These are phyloP conservation scores for Akabosia matsudoensis DNA, from an alignment of 1,140 invertebrate genomes.

Conservation along the genomic window DNA sequence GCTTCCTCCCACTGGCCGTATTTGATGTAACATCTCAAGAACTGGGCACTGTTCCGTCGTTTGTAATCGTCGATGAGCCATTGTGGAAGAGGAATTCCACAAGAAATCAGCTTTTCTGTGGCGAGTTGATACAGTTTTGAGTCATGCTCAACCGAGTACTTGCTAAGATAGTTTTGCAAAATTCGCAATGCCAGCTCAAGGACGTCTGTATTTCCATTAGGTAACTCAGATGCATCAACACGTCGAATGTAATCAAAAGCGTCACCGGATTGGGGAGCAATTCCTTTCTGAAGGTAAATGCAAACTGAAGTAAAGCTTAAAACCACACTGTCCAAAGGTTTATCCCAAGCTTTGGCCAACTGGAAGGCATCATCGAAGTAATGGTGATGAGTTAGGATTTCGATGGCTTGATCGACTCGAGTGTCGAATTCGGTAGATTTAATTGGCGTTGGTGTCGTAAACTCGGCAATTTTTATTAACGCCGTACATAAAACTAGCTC, in stretches of 20 bases:
- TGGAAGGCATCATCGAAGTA: conserved; percentile 43
- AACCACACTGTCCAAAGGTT: conserved; percentile 26
- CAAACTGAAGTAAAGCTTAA: conserved; percentile 11
- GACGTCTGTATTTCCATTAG: conserved; percentile 31
- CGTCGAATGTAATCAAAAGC: conserved; percentile 40
- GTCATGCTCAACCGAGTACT: conserved; percentile 30
- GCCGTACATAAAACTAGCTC: conserved; percentile 34
- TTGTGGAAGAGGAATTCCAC: conserved; percentile 28
- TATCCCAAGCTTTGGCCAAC: conserved; percentile 33
- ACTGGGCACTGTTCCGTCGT: conserved; percentile 34
- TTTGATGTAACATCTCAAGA: conserved; percentile 39
- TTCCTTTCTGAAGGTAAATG: conserved; percentile 27
- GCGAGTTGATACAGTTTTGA: conserved; percentile 35
- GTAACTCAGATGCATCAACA: conserved; percentile 36
- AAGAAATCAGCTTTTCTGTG: conserved; percentile 30
- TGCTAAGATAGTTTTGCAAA: conserved; percentile 38
- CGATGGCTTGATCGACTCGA: conserved; percentile 26
- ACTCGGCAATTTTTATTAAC: conserved; percentile 20
- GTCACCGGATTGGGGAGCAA: conserved; percentile 34
- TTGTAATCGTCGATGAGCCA: conserved; percentile 45
- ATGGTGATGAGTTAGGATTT: conserved; percentile 29
- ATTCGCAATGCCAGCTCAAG: conserved; percentile 38
- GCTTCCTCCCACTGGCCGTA: conserved; percentile 43
- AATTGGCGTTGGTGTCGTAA: conserved; percentile 15
- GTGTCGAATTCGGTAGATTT: conserved; percentile 29